Evolutionary conservation across 1,140 invertebrate genomes (phyloP), one percentile per base, ranked within the genome.

Genomic region (Megathymus violae): DNA sequence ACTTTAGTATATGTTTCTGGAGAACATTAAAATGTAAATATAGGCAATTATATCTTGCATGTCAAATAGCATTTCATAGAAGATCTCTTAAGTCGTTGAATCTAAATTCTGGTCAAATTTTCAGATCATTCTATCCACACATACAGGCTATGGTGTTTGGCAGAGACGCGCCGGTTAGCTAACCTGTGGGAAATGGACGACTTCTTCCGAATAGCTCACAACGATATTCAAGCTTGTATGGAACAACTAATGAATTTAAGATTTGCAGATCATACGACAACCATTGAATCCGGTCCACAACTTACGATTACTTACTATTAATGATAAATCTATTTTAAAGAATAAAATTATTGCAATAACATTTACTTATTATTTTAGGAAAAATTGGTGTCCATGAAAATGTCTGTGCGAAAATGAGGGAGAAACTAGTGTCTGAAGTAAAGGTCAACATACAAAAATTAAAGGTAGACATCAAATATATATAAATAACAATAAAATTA

Each of bases 71-170:
- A n/a, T n/a, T n/a, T n/a, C n/a, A n/a, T n/a, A n/a, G n/a, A n/a
- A n/a, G n/a, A n/a, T n/a, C n/a, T n/a, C n/a, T n/a, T n/a, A n/a
- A n/a, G n/a, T n/a, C n/a, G n/a, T n/a, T n/a, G n/a, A n/a, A n/a
- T n/a, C n/a, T n/a, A 4, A 15, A 25, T 17, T 40, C 2, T 51
- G 25, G 47, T 1, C 62, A 25, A 36, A 15, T 51, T 71, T 74
- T 11, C 64, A 93, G 95, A 96, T 88, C 95, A 96, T 73, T 95
- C 95, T 0, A 92, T 96, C 7, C 95, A 96, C 72, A 95, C 94
- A 0, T 94, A 93, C 71, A 91, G 95, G 16, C 78, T 96, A 0
- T 97, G 95, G 95, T 94, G 94, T 19, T 87, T 94, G 17, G 93
- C 93, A 4, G 94, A 95, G 80, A 93, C 94, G 0, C 93, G 94